Base-by-base conservation (phyloP, 1,140 invertebrate species). In the Drosophila obscura region DNA sequence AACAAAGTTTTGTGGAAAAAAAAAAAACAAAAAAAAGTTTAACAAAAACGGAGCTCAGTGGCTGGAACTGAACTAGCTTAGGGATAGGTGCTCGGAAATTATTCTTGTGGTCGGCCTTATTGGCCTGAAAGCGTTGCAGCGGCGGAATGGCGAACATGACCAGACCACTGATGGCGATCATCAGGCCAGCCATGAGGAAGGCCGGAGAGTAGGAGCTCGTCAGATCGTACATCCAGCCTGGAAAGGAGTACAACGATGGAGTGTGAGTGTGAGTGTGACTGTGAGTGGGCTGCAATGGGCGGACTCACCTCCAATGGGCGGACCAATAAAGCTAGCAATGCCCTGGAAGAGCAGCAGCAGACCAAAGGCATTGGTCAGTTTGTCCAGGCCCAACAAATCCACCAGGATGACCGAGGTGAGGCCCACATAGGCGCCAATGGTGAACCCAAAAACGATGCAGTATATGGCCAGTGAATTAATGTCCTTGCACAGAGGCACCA, bases 361-460 rank as follows among this genome's bases (percentile, higher is more conserved):
- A n/a, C 97, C 97, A 92, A 98, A 98, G 1, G 97, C 97, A 91
- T 98, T 98, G 0, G 97, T 98, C 35, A 99, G 92, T 79, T 94
- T 96, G 46, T 98, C 96, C 51, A 98, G 92, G 6, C 97, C 97
- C 53, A 98, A 92, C 31, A 98, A 93, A 92, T 98, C 97, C 2
- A 97, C 96, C 50, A 98, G 92, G 55, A 97, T 96, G 4, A 97
- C 97, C 6, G 97, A 98, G 4, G 98, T 99, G 13, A 99, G 93
- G 5, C 97, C 97, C 4, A 98, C 97, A 90, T 98, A 98, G 24
- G 97, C 97, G 57, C 97, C 97, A 72, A 97, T 97, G 1, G 96
- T 97, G 68, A 97, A 95, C 26, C 98, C 98, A 91, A 96, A 99
- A 0, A 95, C 93, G 4, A 93, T 93, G n/a, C 95, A 94, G 92